Percentiles rank a stretch among this genome's conserved stretches.
Conservation (phyloP, 2,113 vertebrate genomes). For the Narcine bancroftii region DNA sequence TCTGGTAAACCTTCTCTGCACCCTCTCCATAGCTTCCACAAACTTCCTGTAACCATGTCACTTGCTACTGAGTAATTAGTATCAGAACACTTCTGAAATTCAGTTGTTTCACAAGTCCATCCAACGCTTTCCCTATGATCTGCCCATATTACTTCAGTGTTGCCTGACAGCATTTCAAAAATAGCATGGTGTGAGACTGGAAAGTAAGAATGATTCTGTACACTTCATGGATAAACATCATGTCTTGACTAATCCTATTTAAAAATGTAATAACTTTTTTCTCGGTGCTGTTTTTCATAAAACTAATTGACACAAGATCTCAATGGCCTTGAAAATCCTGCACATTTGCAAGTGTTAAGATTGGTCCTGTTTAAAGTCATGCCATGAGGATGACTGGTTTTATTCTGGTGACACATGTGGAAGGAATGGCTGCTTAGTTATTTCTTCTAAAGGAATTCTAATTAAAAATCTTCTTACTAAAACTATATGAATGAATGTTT, state of each 20-base stretch:
- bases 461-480: neutral
- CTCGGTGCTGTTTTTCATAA: neutral
- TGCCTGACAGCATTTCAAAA: neutral
- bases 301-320: neutral
- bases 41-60: too few species aligned
- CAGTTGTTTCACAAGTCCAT: neutral
- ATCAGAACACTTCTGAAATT: too few species aligned
- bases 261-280: conserved; percentile 3
- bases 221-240: neutral
- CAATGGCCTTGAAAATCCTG: conserved; percentile 1
- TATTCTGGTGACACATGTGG: neutral
- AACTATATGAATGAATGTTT: neutral
- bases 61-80: too few species aligned
- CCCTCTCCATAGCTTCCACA: too few species aligned
- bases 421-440: neutral
- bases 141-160: neutral
- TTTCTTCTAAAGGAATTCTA: neutral
- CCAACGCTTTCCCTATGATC: neutral
- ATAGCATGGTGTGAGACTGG: neutral
- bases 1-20: too few species aligned
- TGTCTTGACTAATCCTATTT: neutral
- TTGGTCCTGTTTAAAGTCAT: neutral
- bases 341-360: neutral
- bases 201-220: neutral
- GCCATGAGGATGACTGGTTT: neutral